A percentile compares a stretch with the other conserved stretches of the same genome.
phyloP scores from a whole-genome alignment of 2,797 vertebrate genomes.

The Pteronotus mesoamericanus region DNA sequence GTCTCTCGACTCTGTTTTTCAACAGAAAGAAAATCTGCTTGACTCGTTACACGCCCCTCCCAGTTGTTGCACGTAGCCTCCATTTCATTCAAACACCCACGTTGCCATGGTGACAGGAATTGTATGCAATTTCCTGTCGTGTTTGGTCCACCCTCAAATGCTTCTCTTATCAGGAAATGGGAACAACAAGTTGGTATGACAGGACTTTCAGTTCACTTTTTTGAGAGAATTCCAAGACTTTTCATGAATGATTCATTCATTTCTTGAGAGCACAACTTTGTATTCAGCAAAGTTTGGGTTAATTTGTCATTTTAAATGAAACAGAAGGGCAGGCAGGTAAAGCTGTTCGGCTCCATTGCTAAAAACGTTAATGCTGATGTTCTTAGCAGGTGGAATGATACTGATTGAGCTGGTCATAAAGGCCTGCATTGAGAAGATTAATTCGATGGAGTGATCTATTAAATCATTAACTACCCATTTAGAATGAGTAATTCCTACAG shows the following conservation, averaged over 20 bases:
- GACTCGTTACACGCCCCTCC: background rate
- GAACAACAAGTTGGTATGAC: background rate
- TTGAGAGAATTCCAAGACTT: constrained; percentile 40
- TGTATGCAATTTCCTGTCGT: background rate
- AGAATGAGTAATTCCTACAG: constrained; percentile 17
- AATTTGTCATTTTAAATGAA: constrained; percentile 15
- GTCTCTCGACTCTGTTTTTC: background rate
- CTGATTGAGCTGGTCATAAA: constrained; percentile 2
- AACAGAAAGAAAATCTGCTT: background rate
- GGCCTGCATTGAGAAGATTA: constrained; percentile 24
- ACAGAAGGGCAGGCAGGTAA: background rate
- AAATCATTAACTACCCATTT: background rate
- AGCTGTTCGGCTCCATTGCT: background rate
- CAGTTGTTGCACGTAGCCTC: background rate
- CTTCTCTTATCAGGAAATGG: constrained; percentile 11
- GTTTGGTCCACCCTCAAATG: background rate
- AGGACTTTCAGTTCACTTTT: constrained; percentile 49
- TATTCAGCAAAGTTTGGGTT: background rate
- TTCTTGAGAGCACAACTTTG: constrained; percentile 1
- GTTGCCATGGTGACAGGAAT: background rate
- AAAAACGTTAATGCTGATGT: background rate
- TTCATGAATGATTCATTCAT: constrained; percentile 54
- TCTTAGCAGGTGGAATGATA: constrained; percentile 24
- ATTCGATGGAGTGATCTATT: constrained; percentile 1
- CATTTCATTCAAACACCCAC: background rate